These are phyloP conservation scores for Drosophila orosa DNA, from an alignment of 1,140 invertebrate genomes.

Conservation along the genomic window DNA sequence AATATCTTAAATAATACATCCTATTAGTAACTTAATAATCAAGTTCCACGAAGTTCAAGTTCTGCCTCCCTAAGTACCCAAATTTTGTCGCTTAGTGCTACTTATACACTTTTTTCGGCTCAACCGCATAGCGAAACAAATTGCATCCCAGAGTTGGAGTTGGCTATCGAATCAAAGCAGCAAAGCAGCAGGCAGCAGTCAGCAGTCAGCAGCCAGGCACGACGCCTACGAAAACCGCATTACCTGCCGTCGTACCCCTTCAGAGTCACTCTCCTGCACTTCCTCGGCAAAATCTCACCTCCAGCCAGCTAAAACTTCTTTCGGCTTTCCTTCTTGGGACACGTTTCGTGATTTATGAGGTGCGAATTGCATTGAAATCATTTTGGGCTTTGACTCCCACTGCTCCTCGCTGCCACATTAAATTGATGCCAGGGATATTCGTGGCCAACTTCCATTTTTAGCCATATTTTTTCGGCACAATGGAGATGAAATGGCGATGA, in stretches of 20 bases:
- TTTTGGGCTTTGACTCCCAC: conserved; percentile 49
- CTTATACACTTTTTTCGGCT: background rate
- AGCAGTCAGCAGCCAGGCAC: conserved; percentile 36
- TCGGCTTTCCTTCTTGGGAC: conserved; percentile 58
- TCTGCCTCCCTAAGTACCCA: background rate
- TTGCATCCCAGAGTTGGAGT: conserved; percentile 56
- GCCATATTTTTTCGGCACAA: conserved; percentile 49
- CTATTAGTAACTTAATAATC: background rate
- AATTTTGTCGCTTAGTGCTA: conserved; percentile 22
- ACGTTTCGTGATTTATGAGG: conserved; percentile 84
- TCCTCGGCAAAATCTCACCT: conserved; percentile 47
- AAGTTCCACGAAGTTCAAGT: background rate
- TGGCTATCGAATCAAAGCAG: conserved; percentile 53
- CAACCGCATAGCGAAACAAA: conserved; percentile 46
- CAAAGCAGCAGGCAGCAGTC: conserved; percentile 12
- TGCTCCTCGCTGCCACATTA: conserved; percentile 61
- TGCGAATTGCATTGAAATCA: conserved; percentile 83
- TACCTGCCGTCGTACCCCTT: conserved; percentile 29
- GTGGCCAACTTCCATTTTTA: conserved; percentile 61
- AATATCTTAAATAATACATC: too few species aligned
- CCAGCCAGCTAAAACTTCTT: conserved; percentile 44
- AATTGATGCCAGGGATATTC: conserved; percentile 75
- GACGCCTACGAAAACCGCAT: conserved; percentile 51
- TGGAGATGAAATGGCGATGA: conserved; percentile 54
- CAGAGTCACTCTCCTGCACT: conserved; percentile 18